phyloP scores from a whole-genome alignment of 2,888 invertebrate genomes.

The Phaedon cochleariae region DNA sequence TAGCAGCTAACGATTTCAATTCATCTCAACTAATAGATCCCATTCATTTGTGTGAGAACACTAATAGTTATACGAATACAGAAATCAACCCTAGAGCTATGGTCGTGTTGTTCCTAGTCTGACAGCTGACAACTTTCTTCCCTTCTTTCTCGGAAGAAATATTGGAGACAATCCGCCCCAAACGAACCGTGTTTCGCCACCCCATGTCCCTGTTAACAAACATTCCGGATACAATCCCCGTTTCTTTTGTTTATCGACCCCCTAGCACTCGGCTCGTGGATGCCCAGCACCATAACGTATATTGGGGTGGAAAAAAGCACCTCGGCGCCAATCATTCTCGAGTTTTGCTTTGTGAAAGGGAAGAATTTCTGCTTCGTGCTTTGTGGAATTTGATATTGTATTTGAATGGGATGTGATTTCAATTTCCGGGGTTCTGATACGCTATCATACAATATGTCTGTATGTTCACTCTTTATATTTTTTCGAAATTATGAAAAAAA shows the following conservation, averaged over 20 bases:
- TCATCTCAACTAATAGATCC: too few species aligned
- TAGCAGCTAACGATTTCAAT: too few species aligned
- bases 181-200: background rate
- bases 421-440: too few species aligned
- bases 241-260: background rate
- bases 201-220: background rate
- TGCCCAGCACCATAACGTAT: constrained; percentile 1
- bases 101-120: background rate
- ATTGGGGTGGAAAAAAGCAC: constrained; percentile 12
- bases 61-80: background rate
- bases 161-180: background rate
- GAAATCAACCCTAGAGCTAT: background rate
- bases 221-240: background rate
- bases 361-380: constrained; percentile 1
- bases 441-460: too few species aligned
- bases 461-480: too few species aligned
- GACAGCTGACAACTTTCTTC: background rate
- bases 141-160: background rate
- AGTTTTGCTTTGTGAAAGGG: constrained; percentile 11
- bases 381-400: background rate
- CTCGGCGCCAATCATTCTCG: constrained; percentile 18
- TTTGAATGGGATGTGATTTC: background rate
- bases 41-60: too few species aligned
- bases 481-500: too few species aligned
- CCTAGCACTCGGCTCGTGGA: background rate